These are phyloP conservation scores for Sebastes wilsoni DNA, from an alignment of 2,797 vertebrate genomes.

Conservation along the genomic window DNA sequence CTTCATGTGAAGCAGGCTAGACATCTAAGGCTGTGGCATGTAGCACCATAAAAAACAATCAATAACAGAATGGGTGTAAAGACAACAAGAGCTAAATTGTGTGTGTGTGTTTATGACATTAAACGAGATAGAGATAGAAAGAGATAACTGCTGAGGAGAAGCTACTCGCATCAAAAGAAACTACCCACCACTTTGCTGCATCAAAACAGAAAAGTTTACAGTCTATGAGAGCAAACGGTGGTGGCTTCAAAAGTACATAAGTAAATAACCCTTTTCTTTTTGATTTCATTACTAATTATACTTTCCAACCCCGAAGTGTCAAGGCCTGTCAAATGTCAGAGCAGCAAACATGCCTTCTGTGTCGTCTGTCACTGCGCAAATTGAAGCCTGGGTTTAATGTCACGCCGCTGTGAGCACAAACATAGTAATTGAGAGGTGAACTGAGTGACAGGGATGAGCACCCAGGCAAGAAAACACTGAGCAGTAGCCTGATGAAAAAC, in stretches of 20 bases:
- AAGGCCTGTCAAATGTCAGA: constrained; percentile 71
- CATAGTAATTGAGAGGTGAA: constrained; percentile 84
- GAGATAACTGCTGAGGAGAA: constrained; percentile 25
- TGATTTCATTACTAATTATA: constrained; percentile 77
- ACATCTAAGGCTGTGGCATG: constrained; percentile 51
- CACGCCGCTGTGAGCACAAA: constrained; percentile 82
- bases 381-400: constrained; percentile 84
- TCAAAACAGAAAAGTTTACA: constrained; percentile 53
- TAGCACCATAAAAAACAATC: constrained; percentile 51
- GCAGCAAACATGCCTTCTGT: constrained; percentile 71
- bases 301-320: constrained; percentile 53
- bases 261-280: constrained; percentile 64
- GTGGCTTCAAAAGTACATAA: constrained; percentile 47
- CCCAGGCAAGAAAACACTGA: constrained; percentile 77
- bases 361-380: constrained; percentile 80
- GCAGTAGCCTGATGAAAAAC: constrained; percentile 74
- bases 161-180: constrained; percentile 24
- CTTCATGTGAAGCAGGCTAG: constrained; percentile 54
- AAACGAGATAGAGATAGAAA: constrained; percentile 18
- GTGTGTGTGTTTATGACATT: constrained; percentile 14
- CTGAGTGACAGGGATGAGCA: constrained; percentile 83
- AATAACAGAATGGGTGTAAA: constrained; percentile 39
- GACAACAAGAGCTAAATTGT: constrained; percentile 30
- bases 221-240: constrained; percentile 6
- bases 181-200: constrained; percentile 15